phyloP scores from a whole-genome alignment of 2,113 vertebrate species.

The Ailurus styani region DNA sequence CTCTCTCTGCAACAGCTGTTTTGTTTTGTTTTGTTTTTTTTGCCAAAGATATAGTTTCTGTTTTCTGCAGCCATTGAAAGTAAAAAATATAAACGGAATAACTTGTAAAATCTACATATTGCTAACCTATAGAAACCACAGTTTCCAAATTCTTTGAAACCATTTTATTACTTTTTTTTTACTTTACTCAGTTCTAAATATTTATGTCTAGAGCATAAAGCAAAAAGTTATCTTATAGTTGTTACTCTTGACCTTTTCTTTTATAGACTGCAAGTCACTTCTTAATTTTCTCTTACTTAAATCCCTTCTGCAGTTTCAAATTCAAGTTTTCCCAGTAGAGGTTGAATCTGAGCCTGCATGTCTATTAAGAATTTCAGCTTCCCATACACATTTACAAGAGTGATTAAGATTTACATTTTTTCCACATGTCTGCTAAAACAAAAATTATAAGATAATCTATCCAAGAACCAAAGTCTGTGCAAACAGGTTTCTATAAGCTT shows the following conservation, averaged over 20 bases:
- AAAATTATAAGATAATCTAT: background rate
- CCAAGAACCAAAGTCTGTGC: conserved; percentile 26
- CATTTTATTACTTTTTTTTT: background rate
- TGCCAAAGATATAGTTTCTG: background rate
- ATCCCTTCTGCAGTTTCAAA: background rate
- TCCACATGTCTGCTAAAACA: background rate
- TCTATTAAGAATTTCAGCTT: background rate
- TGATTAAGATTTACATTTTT: conserved; percentile 8
- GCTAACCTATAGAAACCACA: conserved; percentile 43
- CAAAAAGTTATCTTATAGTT: background rate
- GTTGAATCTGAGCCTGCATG: background rate
- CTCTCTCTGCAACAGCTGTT: background rate
- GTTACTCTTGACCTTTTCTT: background rate
- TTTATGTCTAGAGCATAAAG: background rate
- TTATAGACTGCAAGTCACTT: background rate
- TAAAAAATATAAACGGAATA: background rate
- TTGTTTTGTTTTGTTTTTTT: background rate
- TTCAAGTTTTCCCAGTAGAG: conserved; percentile 25
- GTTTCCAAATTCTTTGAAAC: conserved; percentile 48
- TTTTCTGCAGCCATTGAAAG: background rate
- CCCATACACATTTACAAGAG: background rate
- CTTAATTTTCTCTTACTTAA: conserved; percentile 1
- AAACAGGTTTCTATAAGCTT: conserved; percentile 20
- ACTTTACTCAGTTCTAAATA: conserved; percentile 41
- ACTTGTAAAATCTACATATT: conserved; percentile 1